Base-by-base conservation (phyloP, 2,113 vertebrate species). In the Bubo blakistoni region DNA sequence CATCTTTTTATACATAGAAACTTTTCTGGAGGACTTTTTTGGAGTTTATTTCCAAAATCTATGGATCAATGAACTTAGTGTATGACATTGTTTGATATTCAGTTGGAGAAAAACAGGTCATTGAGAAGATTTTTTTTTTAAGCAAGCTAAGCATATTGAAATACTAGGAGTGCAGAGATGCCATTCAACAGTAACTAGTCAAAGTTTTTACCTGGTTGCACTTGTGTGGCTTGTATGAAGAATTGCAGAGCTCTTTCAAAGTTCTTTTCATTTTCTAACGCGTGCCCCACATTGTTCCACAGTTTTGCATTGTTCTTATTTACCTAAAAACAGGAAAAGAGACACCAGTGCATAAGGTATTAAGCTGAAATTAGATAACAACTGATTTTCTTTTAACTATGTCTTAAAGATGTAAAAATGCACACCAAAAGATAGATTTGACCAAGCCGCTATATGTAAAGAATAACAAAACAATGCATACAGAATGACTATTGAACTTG, bases 271-370 rank as follows among this genome's bases (percentile, higher is more conserved):
- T 99, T 99, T 97, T 99, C 99, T 80, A 99, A 96, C 2, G 99
- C 99, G 59, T 99, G 99, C 14, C 99, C 99, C 22, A 99, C 99
- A 89, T 99, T 99, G 94, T 99, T 99, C 99, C 99, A 99, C 9
- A 99, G 97, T 92, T 99, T 99, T 61, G 99, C 99, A 52, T 99
- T 99, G 95, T 99, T 99, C 97, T 99, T 99, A 98, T 99, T 99
- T 61, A 99, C 99, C 99, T 99, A 95, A 96, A 94, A 89, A 25
- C 21, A 87, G 29, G 29, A 81, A 78, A 58, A n/a, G 88, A 80
- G 6, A 77, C 34, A 92, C 2, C 17, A 89, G 66, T 34, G 27
- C 7, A 32, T 58, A 74, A 32, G 3, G 17, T 29, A 79, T 76
- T 61, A 86, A 67, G 27, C 11, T 71, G 24, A 69, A 90, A 70